These are phyloP conservation scores for Pangasius krempfi DNA, from an alignment of 2,797 vertebrate genomes.

Conservation along the genomic window DNA sequence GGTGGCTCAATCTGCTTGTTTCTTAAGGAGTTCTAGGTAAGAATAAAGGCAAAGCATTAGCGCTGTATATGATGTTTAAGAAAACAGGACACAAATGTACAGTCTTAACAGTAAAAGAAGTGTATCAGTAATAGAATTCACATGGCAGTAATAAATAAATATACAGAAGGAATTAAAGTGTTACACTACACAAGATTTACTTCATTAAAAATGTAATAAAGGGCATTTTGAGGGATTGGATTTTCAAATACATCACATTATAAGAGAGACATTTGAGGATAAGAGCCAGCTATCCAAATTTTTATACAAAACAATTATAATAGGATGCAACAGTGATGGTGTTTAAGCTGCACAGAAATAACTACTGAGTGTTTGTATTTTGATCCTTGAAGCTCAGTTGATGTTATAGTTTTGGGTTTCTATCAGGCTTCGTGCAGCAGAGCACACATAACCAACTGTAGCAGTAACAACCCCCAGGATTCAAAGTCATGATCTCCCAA, in stretches of 20 bases:
- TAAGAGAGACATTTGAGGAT: background rate
- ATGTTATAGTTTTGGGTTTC: background rate
- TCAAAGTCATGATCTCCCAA: background rate
- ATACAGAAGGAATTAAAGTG: background rate
- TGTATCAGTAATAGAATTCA: background rate
- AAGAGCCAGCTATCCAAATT: background rate
- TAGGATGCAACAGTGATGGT: background rate
- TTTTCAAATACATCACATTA: background rate
- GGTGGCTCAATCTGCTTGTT: constrained; percentile 81
- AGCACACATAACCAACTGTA: background rate
- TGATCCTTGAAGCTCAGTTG: background rate
- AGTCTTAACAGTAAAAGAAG: background rate
- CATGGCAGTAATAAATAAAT: background rate
- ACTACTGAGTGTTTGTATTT: background rate
- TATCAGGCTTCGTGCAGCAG: background rate
- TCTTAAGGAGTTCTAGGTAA: constrained; percentile 77
- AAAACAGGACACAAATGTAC: background rate
- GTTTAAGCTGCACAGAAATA: background rate
- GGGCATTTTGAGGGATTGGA: background rate
- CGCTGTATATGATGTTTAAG: background rate
- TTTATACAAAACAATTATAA: background rate
- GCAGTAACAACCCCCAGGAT: background rate
- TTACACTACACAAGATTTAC: background rate
- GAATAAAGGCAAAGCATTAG: constrained; percentile 30
- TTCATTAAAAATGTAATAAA: background rate